Base-by-base conservation (phyloP, 1,140 invertebrate species). In the Scaptomyza pallida region DNA sequence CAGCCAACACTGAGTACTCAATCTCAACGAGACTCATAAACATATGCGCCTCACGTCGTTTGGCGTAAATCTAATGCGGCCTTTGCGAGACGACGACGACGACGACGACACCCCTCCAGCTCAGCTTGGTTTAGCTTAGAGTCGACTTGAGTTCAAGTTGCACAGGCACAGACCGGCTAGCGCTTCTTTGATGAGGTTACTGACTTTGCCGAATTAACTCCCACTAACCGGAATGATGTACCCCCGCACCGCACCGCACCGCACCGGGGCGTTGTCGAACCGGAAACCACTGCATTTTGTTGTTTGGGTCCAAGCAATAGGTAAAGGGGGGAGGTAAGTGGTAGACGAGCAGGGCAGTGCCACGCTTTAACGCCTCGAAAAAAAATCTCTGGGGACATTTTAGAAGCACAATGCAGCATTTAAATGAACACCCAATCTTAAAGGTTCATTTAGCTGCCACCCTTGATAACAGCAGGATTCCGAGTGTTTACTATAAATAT, bases 241-340 rank as follows among this genome's bases (percentile, higher is more conserved):
- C 50, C 17, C 35, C 15, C n/a, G n/a, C 26, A 37, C 2, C 43
- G 13, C 6, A 26, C 23, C 23, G 43, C 51, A 17, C 15, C n/a
- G n/a, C 13, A 44, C 56, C 62, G 65, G 77, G 77, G 79, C 78
- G 74, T 75, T 83, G 75, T 55, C 75, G 78, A 69, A 83, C 75
- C 83, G 83, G 83, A 88, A 88, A 89, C 88, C 86, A 89, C 78
- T 89, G 81, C 75, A 89, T 89, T 86, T 89, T 89, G 78, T 89
- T 86, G 82, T 59, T 59, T 35, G 33, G 33, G 75, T 67, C 75
- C 72, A 72, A 64, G 68, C 61, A 16, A 41, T 52, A 70, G 72
- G 75, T 5, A 6, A 26, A 6, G 23, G 4, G 26, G 26, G 26
- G 6, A 30, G 26, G 5, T 9, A 30, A 30, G 71, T n/a, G n/a